These are phyloP conservation scores for Phainopepla nitens DNA, from an alignment of 2,113 vertebrate genomes.

Conservation along the genomic window DNA sequence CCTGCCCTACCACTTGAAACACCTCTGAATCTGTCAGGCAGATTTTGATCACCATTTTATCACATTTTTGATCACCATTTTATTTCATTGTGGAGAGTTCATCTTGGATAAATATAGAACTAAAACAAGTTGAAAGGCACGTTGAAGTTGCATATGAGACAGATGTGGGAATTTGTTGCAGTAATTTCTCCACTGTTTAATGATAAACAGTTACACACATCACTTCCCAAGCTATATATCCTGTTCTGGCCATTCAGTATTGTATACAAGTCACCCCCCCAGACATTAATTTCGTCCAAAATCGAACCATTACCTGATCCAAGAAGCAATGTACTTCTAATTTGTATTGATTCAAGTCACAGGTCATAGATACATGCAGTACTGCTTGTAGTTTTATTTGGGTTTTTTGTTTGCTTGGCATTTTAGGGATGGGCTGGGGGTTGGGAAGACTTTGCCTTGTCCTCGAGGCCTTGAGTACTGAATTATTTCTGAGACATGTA, in stretches of 20 bases:
- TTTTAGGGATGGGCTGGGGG: neutral
- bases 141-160: neutral
- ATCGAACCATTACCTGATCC: neutral
- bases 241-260: conserved; percentile 20
- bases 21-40: neutral
- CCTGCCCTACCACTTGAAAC: neutral
- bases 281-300: neutral
- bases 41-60: neutral
- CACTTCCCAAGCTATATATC: neutral
- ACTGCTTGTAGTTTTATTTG: neutral
- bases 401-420: neutral
- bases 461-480: neutral
- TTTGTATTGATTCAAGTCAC: neutral
- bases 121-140: neutral
- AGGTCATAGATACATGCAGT: neutral
- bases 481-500: neutral
- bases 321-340: neutral
- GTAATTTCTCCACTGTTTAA: conserved; percentile 31
- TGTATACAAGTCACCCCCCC: neutral
- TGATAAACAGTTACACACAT: conserved; percentile 26
- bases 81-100: neutral
- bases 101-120: neutral
- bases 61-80: neutral
- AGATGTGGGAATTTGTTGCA: neutral
- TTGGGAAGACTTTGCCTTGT: neutral